Conservation (phyloP, 1,140 invertebrate genomes). For the Nasonia giraulti region DNA sequence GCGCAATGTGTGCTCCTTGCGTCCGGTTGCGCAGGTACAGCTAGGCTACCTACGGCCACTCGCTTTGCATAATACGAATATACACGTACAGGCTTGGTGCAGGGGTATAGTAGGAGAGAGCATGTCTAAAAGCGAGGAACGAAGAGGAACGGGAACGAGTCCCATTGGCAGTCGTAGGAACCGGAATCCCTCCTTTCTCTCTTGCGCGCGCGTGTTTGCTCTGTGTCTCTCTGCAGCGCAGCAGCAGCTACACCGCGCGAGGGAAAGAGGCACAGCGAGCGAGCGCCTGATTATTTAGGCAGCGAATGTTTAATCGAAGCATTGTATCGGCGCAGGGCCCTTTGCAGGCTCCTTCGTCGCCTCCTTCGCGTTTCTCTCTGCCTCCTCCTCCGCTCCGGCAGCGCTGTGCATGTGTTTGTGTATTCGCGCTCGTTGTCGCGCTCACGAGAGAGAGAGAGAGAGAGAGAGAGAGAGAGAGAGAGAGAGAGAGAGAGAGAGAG, state of each 20-base stretch:
- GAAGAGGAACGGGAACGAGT: conserved; percentile 58
- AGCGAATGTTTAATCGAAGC: conserved; percentile 74
- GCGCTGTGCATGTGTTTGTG: too few relatives aligned
- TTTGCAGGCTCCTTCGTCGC: conserved; percentile 31
- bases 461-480: too few relatives aligned
- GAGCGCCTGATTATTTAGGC: conserved; percentile 73
- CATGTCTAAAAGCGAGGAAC: conserved; percentile 61
- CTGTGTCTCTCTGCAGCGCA: conserved; percentile 36
- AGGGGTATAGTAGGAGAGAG: conserved; percentile 53
- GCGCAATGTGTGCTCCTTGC: conserved; percentile 35
- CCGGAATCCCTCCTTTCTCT: conserved; percentile 59
- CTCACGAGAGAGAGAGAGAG: not conserved
- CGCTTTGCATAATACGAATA: conserved; percentile 70
- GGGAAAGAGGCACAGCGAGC: conserved; percentile 31
- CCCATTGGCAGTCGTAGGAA: conserved; percentile 62
- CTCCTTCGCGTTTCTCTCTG: conserved; percentile 36
- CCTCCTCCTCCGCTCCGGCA: conserved; percentile 13
- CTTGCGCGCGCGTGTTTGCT: not conserved
- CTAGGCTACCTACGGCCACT: conserved; percentile 69
- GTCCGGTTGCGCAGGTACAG: conserved; percentile 62
- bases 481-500: not conserved
- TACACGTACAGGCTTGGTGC: conserved; percentile 53
- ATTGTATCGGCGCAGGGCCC: conserved; percentile 68
- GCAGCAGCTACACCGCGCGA: not conserved
- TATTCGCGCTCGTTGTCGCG: conserved; percentile 20